These are phyloP conservation scores for Aythya baeri DNA, from an alignment of 2,113 vertebrate genomes.

Conservation along the genomic window DNA sequence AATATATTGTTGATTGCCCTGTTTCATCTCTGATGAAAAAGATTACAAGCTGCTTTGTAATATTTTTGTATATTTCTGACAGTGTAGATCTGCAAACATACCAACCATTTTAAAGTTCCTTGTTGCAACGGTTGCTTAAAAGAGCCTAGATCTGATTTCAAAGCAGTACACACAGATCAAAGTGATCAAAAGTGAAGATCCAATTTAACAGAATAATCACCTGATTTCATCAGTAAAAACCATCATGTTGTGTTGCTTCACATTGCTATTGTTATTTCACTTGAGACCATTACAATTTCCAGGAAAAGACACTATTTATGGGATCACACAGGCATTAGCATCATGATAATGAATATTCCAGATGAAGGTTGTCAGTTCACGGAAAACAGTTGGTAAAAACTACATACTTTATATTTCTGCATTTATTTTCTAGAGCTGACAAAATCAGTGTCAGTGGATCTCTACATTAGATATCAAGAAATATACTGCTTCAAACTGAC, in stretches of 20 bases:
- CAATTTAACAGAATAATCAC: not conserved
- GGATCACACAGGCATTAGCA: not conserved
- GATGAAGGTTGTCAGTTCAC: not conserved
- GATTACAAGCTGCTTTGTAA: not conserved
- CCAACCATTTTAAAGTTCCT: not conserved
- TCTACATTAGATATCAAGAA: not conserved
- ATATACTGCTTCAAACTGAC: not conserved
- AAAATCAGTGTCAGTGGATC: not conserved
- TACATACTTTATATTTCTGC: not conserved
- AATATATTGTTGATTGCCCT: not conserved
- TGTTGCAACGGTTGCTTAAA: not conserved
- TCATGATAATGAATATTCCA: not conserved
- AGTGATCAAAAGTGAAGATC: not conserved
- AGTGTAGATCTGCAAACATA: not conserved
- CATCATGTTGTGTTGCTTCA: not conserved
- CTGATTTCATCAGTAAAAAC: not conserved
- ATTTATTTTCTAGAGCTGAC: not conserved
- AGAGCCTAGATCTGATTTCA: not conserved
- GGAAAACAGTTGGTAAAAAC: not conserved
- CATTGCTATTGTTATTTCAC: not conserved
- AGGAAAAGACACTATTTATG: not conserved
- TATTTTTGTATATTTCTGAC: constrained; percentile 1
- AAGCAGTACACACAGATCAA: not conserved
- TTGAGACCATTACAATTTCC: not conserved
- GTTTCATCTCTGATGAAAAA: not conserved